Evolutionary conservation across 2,797 vertebrate genomes (phyloP), one percentile per base, ranked within the genome.

Genomic region (Sebastes paucispinis): DNA sequence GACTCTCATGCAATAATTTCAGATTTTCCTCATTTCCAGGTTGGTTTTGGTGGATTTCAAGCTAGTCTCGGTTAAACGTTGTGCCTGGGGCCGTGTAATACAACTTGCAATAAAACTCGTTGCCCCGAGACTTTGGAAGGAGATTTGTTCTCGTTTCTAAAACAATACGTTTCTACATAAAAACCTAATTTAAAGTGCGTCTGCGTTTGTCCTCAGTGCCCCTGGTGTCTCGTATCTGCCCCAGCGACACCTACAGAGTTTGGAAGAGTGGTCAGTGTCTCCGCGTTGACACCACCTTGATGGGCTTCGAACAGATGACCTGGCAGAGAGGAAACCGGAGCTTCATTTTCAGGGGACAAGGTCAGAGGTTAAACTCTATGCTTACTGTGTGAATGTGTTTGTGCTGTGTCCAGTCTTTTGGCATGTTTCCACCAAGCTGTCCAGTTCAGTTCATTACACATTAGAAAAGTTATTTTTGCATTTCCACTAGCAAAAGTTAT

Each of bases 251-350:
- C 22, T 99, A 99, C 94, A 96, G 97, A 78, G 98, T 99, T 27
- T 99, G 98, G 98, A 99, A 99, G 94, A 98, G 98, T 0, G 98
- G 98, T 13, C 98, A 99, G 95, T 98, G 97, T 93, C 95, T 99
- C 72, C 97, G 98, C 0, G 97, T 99, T 22, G 98, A 99, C 94
- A 99, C 98, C 59, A 99, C 98, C 0, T 93, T 99, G 78, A 97
- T 97, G 92, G 98, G 98, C 73, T 99, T 99, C 4, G 98, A 99
- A 86, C 98, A 99, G 22, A 99, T 99, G 98, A 98, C 98, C n/a
- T 99, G 98, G 98, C 98, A 99, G 92, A 96, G 98, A 88, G 98
- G 98, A 87, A 98, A 97, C 90, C 96, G 98, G 79, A 99, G 98
- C 93, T 99, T 99, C 3, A 96, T 99, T 90, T 99, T 99, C 92